These are phyloP conservation scores for Bicyclus anynana DNA, from an alignment of 1,140 invertebrate genomes.

Conservation along the genomic window DNA sequence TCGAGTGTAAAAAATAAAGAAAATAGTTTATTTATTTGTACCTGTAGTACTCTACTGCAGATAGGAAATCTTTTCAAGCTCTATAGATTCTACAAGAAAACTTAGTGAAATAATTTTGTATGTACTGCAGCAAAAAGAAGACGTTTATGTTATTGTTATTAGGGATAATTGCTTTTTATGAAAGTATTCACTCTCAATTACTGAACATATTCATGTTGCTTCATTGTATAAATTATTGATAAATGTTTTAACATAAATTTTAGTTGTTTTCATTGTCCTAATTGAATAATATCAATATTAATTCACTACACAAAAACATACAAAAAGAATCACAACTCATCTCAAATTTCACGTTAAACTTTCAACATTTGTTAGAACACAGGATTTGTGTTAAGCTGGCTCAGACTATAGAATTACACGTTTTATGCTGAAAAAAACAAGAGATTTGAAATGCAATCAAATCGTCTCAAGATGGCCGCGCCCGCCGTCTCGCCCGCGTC, in stretches of 20 bases:
- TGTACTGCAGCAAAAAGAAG: too few relatives aligned
- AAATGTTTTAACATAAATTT: not conserved
- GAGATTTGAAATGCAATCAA: constrained; percentile 53
- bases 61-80: too few relatives aligned
- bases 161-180: too few relatives aligned
- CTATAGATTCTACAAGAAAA: too few relatives aligned
- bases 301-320: not conserved
- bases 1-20: too few relatives aligned
- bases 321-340: not conserved
- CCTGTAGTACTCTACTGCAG: too few relatives aligned
- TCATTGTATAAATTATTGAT: not conserved
- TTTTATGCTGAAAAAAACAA: constrained; percentile 24
- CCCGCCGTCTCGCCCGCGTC: constrained; percentile 18
- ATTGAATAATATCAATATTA: not conserved
- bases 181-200: too few relatives aligned
- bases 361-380: not conserved
- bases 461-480: constrained; percentile 30
- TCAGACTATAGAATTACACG: constrained; percentile 2
- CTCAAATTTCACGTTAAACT: not conserved
- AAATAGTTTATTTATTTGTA: too few relatives aligned
- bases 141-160: too few relatives aligned
- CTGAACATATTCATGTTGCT: too few relatives aligned
- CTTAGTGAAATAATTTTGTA: too few relatives aligned
- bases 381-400: not conserved
- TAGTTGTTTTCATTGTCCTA: not conserved